These are phyloP conservation scores for Darevskia mixta DNA, from an alignment of 2,797 vertebrate genomes.

Conservation along the genomic window DNA sequence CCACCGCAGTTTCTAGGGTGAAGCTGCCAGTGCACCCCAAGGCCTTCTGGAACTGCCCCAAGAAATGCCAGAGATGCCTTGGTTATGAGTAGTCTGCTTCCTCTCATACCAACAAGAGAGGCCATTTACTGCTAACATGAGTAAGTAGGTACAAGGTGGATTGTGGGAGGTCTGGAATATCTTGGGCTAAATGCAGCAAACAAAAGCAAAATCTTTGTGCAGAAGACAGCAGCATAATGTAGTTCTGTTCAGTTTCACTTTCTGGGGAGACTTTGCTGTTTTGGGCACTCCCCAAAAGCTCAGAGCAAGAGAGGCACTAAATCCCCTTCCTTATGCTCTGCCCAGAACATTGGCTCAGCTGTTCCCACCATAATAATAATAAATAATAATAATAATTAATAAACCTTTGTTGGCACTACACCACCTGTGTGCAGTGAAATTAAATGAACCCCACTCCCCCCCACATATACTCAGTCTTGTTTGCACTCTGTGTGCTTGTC, in stretches of 20 bases:
- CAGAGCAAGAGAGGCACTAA: too few species aligned
- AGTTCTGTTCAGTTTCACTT: neutral
- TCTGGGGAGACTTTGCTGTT: neutral
- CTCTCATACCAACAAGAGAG: neutral
- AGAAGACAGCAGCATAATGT: neutral
- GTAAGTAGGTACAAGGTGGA: too few species aligned
- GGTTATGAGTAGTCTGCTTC: neutral
- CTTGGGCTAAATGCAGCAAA: neutral
- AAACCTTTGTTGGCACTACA: too few species aligned
- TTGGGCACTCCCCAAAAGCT: neutral
- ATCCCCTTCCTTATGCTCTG: too few species aligned
- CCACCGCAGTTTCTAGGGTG: neutral
- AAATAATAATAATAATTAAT: too few species aligned
- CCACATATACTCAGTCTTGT: too few species aligned
- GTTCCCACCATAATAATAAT: too few species aligned
- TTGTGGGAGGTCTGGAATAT: too few species aligned
- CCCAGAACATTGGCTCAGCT: neutral
- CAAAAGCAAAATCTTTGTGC: neutral
- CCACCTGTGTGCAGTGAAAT: too few species aligned
- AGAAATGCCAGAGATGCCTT: neutral
- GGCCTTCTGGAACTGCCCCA: neutral
- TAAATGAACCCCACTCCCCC: too few species aligned
- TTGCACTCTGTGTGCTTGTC: too few species aligned
- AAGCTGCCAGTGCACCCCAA: neutral
- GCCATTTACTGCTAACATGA: too few species aligned